Base-by-base conservation (phyloP, 2,113 vertebrate genomes). In the Oenanthe melanoleuca region DNA sequence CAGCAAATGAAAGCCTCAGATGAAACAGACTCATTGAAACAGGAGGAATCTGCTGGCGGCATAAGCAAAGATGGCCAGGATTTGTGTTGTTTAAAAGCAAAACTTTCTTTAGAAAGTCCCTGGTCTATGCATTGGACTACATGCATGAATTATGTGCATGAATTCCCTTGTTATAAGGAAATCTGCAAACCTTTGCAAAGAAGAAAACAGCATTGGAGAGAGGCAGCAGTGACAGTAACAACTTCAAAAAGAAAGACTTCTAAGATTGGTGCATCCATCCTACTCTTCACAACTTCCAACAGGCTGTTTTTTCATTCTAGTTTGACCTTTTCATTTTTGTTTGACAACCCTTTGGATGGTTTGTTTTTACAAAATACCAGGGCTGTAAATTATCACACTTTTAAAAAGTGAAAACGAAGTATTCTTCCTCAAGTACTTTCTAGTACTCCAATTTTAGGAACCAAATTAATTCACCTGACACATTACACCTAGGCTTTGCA, bases 101-200 rank as follows among this genome's bases (percentile, higher is more conserved):
- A 37, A 31, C 12, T 34, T 60, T 40, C 26, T 29, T 29, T 2
- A 86, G 11, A 10, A 87, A 63, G 33, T 26, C 69, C 28, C 37
- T 53, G 20, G 12, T 34, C 50, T 83, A 6, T 8, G 22, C 38
- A n/a, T 0, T 77, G 33, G 21, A 38, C 50, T 75, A 53, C 23
- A 28, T 17, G 23, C 52, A 44, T 0, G 0, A n/a, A 59, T n/a
- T 65, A 23, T 13, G 50, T 29, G 22, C 34, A 24, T 3, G 1
- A 69, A 65, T 59, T 61, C 17, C 19, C n/a, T 57, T 59, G 7
- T 63, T 80, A 14, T 34, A 45, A 73, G 38, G 29, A 7, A 34
- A 31, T 69, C 22, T 69, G 34, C 31, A 71, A 61, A 65, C 0
- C 1, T 31, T 33, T 56, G 14, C 7, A 9, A 82, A 69, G 25